Conservation (phyloP, 1,140 invertebrate genomes). For the Drosophila bipectinata region DNA sequence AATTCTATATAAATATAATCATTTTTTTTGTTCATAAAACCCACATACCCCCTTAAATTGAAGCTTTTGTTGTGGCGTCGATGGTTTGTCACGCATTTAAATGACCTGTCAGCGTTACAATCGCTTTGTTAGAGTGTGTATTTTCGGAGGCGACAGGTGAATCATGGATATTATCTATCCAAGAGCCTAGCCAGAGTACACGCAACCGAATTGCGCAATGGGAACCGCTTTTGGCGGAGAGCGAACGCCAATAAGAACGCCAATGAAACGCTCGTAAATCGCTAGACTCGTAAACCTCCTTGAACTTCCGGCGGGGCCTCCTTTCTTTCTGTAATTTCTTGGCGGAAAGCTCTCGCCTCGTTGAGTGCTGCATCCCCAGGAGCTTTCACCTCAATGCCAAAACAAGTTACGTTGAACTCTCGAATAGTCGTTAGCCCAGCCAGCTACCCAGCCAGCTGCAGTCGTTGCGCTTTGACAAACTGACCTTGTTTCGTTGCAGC, state of each 20-base stretch:
- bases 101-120: slow-evolving; percentile 34
- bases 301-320: slow-evolving; percentile 18
- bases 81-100: slow-evolving; percentile 49
- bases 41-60: not conserved
- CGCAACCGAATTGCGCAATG: slow-evolving; percentile 10
- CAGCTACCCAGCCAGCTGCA: slow-evolving; percentile 15
- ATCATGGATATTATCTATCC: slow-evolving; percentile 25
- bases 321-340: not conserved
- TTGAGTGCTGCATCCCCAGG: slow-evolving; percentile 34
- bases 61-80: slow-evolving; percentile 34
- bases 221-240: not conserved
- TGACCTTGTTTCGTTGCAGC: slow-evolving; percentile 68
- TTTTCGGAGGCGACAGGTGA: not conserved
- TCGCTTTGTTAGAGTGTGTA: slow-evolving; percentile 4
- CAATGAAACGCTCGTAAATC: slow-evolving; percentile 28
- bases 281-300: slow-evolving; percentile 7
- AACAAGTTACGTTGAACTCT: slow-evolving; percentile 65
- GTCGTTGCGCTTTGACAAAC: slow-evolving; percentile 51
- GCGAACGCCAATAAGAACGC: slow-evolving; percentile 9
- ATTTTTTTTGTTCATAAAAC: too few relatives aligned
- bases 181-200: not conserved
- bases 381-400: slow-evolving; percentile 70
- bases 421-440: not conserved
- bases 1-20: too few relatives aligned
- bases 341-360: slow-evolving; percentile 12